Evolutionary conservation across 2,113 vertebrate genomes (phyloP), one percentile per base, ranked within the genome.

Genomic region (Narcine bancroftii): DNA sequence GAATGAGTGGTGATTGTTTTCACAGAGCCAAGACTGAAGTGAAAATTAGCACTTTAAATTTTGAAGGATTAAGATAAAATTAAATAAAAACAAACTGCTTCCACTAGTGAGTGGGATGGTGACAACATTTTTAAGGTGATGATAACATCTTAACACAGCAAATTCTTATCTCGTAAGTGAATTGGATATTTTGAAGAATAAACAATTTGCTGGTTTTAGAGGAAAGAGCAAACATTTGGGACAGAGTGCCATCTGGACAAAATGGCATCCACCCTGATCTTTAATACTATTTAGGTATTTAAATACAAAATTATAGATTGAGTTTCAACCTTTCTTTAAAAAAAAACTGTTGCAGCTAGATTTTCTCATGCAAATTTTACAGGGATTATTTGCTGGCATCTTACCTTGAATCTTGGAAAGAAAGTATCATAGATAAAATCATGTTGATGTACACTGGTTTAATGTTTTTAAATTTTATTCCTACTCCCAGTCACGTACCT

Each of bases 401-500:
- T 45, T 81, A 13, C 81, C 56, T 87, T 87, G 81, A 36, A 63
- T 17, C 33, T 6, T 19, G 17, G 19, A 60, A 42, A 2, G 11
- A 36, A 10, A 87, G 60, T 33, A n/a, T 13, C 7, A n/a, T 15
- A 15, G 33, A 60, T 1, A 60, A 36, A 24, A 21, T 79, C 2
- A 45, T 15, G 56, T 89, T 4, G 53, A 2, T n/a, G 50, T 85
- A 33, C 42, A 24, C 21, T 72, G 39, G 73, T 60, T 93, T n/a
- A 93, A 0, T 33, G 0, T 79, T 26, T 2, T 45, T 69, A n/a
- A 39, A 92, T 0, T 92, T 15, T 89, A 0, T 89, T 15, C 87
- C 19, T 92, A 24, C 92, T 92, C 92, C 89, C 93, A 99, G 98
- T 99, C 94, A 97, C 97, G 93, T 99, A 99, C 93, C 94, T 99